Base-by-base conservation (phyloP, 2,797 vertebrate genomes). In the Allobates femoralis region DNA sequence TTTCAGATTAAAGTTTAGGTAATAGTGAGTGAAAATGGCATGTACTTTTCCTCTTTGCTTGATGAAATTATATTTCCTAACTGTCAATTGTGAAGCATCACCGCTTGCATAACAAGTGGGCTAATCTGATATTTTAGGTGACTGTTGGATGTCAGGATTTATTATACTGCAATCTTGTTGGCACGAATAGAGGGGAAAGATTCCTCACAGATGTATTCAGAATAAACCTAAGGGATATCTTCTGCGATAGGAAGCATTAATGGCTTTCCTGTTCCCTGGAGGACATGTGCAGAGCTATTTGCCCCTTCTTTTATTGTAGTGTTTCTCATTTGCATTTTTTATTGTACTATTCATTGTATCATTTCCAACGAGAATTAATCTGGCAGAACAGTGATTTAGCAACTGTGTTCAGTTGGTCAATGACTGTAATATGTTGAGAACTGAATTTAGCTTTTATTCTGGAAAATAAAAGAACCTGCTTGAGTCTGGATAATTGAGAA, bases 121-220 rank as follows among this genome's bases (percentile, higher is more conserved):
- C 85, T 81, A 85, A 92, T 90, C 87, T 91, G 86, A 91, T 92
- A 90, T 91, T 90, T 91, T 89, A 91, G 89, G 89, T 89, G 81
- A 75, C 82, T 87, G 75, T 90, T 84, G 85, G 83, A 89, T 91
- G 88, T 91, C 90, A 92, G 90, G 81, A 90, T 90, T 79, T 77
- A 89, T 92, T 91, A 89, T n/a, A 75, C 84, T 89, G 55, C 84
- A 91, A 8, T 73, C 81, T 87, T 92, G 64, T 86, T 90, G 89
- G 89, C 87, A 92, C 85, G 83, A 90, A 84, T 87, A 83, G 32
- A 62, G 55, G 88, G 89, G 84, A 91, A 89, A 89, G 86, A 88
- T 89, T 85, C 81, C 56, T 87, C 83, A 84, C 89, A 74, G 71
- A 83, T 89, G 88, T 89, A 84, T 87, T 91, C 82, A 81, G 86